Percentiles rank a stretch among this genome's conserved stretches.
These are phyloP conservation scores for Galbula dea DNA, from an alignment of 2,113 vertebrate species.

Conservation along the genomic window DNA sequence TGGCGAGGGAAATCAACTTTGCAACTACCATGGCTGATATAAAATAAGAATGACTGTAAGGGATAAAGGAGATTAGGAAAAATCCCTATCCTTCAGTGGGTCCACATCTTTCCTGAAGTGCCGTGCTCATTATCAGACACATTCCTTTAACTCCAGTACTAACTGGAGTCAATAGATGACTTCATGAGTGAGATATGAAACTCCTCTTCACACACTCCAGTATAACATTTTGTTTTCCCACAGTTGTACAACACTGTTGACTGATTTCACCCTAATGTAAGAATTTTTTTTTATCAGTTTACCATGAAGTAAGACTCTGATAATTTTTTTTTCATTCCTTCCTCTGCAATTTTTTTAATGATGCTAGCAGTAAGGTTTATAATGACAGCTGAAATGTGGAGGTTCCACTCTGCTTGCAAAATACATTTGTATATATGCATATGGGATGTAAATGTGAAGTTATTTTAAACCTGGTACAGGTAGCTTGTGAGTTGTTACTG, in stretches of 20 bases:
- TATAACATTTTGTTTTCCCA: neutral
- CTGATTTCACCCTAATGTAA: neutral
- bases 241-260: neutral
- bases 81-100: neutral
- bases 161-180: neutral
- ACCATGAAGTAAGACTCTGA: neutral
- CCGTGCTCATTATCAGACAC: neutral
- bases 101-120: neutral
- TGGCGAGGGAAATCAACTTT: neutral
- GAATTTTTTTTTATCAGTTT: neutral
- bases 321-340: neutral
- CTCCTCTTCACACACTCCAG: neutral
- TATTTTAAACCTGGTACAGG: neutral
- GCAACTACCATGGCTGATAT: neutral
- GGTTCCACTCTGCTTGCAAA: neutral
- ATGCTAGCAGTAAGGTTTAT: neutral
- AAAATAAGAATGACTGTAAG: slow-evolving; percentile 4
- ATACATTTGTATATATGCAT: neutral
- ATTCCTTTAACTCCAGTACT: neutral
- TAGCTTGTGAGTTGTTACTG: neutral
- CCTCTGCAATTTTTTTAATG: neutral
- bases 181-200: neutral
- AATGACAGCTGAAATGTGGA: neutral
- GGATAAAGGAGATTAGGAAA: slow-evolving; percentile 11
- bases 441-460: neutral